Conservation (phyloP, 2,888 invertebrate genomes). For the Scaptodrosophila latifasciaeformis region DNA sequence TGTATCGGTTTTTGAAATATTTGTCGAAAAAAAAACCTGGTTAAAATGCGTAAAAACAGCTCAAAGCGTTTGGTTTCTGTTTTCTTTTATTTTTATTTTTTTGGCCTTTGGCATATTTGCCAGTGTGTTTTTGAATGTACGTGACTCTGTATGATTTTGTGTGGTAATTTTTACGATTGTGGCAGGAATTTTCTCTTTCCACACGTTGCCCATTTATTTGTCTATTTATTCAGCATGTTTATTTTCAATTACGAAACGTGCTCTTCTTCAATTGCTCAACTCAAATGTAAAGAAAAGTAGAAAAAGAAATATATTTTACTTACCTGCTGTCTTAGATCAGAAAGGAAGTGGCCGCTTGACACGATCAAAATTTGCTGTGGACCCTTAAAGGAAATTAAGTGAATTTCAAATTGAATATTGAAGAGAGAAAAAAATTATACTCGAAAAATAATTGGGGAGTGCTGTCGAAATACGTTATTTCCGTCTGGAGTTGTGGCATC, state of each 20-base stretch:
- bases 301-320: no score
- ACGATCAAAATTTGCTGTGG: slow-evolving; percentile 12
- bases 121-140: slow-evolving; percentile 24
- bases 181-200: slow-evolving; percentile 6
- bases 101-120: no score
- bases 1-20: no score
- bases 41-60: slow-evolving; percentile 1
- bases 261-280: neutral
- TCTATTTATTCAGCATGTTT: slow-evolving; percentile 35
- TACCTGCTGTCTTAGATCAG: neutral
- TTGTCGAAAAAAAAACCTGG: no score
- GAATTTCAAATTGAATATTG: slow-evolving; percentile 9
- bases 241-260: slow-evolving; percentile 51
- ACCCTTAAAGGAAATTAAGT: neutral
- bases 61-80: neutral
- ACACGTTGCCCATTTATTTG: slow-evolving; percentile 22
- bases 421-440: no score
- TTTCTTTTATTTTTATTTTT: no score
- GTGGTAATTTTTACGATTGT: slow-evolving; percentile 41
- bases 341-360: slow-evolving; percentile 37
- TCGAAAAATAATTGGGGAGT: no score
- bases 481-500: no score
- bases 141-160: slow-evolving; percentile 52
- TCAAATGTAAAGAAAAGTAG: no score
- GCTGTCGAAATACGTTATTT: no score